Conservation (phyloP, 2,888 invertebrate genomes). For the Aelia acuminata region DNA sequence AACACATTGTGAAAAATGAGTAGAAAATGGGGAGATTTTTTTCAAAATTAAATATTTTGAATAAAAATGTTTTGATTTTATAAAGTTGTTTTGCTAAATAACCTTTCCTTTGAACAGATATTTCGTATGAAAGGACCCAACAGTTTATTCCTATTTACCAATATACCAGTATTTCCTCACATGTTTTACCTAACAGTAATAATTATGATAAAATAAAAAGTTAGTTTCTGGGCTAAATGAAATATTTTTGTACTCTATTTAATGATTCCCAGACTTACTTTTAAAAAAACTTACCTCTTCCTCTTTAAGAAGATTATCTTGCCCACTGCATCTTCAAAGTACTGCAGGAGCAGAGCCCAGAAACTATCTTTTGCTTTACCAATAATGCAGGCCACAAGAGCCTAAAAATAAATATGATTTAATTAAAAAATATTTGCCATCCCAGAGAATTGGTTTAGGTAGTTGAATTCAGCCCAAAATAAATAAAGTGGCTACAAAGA, state of each 20-base stretch:
- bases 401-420: not conserved
- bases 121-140: too few species aligned
- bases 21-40: too few species aligned
- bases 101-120: too few species aligned
- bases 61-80: too few species aligned
- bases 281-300: not conserved
- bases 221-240: not conserved
- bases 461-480: too few species aligned
- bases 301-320: not conserved
- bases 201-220: not conserved
- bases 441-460: too few species aligned
- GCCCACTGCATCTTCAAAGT: not conserved
- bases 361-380: slow-evolving; percentile 18
- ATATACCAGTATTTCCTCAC: not conserved
- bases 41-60: too few species aligned
- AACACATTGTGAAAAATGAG: too few species aligned
- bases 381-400: slow-evolving; percentile 3
- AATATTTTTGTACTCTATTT: not conserved
- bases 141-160: too few species aligned
- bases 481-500: too few species aligned
- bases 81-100: too few species aligned
- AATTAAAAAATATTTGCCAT: not conserved
- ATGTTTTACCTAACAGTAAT: not conserved
- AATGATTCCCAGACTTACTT: not conserved
- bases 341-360: not conserved